These are phyloP conservation scores for Drosophila siamana DNA, from an alignment of 2,888 invertebrate genomes.

Conservation along the genomic window DNA sequence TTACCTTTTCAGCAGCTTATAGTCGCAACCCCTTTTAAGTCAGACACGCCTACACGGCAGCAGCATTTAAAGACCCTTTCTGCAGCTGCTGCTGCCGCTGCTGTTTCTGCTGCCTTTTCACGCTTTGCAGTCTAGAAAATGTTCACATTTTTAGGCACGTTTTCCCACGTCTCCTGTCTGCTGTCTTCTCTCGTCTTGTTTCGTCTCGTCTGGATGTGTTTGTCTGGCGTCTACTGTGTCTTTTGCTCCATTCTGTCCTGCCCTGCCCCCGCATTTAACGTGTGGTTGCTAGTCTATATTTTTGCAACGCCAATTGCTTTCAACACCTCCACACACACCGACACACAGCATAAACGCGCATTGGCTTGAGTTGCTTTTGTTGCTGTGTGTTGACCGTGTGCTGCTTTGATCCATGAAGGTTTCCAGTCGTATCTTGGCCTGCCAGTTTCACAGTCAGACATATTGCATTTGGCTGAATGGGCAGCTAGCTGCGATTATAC, in stretches of 20 bases:
- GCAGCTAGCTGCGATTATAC: slow-evolving; percentile 78
- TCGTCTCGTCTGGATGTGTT: slow-evolving; percentile 60
- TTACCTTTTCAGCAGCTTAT: slow-evolving; percentile 67
- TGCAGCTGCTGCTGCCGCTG: slow-evolving; percentile 35
- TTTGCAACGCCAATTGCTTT: slow-evolving; percentile 74
- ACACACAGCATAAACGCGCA: slow-evolving; percentile 26
- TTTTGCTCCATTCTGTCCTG: too few relatives aligned
- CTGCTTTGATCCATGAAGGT: slow-evolving; percentile 52
- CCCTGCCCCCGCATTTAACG: too few relatives aligned
- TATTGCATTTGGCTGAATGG: slow-evolving; percentile 79
- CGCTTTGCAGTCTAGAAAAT: slow-evolving; percentile 70
- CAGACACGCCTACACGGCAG: slow-evolving; percentile 53
- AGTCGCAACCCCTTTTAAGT: slow-evolving; percentile 46
- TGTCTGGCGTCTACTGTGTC: slow-evolving; percentile 35
- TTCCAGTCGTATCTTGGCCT: slow-evolving; percentile 66
- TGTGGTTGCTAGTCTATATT: slow-evolving; percentile 43
- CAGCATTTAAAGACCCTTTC: slow-evolving; percentile 35
- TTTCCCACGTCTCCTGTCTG: slow-evolving; percentile 56
- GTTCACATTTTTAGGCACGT: slow-evolving; percentile 77
- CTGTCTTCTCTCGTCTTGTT: slow-evolving; percentile 36
- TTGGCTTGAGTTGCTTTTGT: slow-evolving; percentile 57
- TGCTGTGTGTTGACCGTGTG: slow-evolving; percentile 57
- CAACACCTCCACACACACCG: slow-evolving; percentile 60
- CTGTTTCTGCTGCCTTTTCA: slow-evolving; percentile 67
- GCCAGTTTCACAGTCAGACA: slow-evolving; percentile 70